Conservation (phyloP, 2,888 invertebrate species). For the Netelia fuscicornis region DNA sequence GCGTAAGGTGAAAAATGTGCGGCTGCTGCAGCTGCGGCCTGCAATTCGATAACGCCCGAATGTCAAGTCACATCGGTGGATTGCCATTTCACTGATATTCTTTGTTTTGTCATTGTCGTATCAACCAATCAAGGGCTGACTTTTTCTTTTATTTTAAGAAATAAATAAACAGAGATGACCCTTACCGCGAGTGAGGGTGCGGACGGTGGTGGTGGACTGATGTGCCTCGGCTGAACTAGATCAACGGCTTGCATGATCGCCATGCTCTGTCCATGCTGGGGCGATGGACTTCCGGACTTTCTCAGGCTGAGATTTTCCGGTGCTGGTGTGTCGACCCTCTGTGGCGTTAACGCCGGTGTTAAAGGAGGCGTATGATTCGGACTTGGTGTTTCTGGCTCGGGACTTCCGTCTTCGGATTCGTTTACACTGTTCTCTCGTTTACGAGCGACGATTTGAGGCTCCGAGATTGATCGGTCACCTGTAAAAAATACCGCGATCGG, state of each 20-base stretch:
- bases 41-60: constrained; percentile 50
- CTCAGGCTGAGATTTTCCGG: constrained; percentile 94
- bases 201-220: constrained; percentile 79
- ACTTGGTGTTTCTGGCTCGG: constrained; percentile 80
- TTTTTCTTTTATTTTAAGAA: not conserved
- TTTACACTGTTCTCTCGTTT: constrained; percentile 80
- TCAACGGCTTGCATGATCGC: constrained; percentile 79
- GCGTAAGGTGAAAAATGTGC: constrained; percentile 82
- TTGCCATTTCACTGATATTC: no score
- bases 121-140: no score
- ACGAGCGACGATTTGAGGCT: constrained; percentile 71
- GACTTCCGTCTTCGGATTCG: constrained; percentile 82
- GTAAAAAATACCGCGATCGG: constrained; percentile 19
- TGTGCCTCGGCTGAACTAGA: constrained; percentile 81
- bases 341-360: constrained; percentile 80
- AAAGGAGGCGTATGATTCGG: constrained; percentile 81
- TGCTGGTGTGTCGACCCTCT: constrained; percentile 85
- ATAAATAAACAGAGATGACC: constrained; percentile 46
- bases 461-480: constrained; percentile 65
- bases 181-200: constrained; percentile 80
- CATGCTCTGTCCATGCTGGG: constrained; percentile 78
- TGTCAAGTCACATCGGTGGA: constrained; percentile 23
- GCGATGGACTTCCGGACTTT: constrained; percentile 86
- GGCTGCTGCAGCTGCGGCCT: constrained; percentile 75
- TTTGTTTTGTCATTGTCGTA: no score